Base-by-base conservation (phyloP, 2,113 vertebrate species). In the Parus major region DNA sequence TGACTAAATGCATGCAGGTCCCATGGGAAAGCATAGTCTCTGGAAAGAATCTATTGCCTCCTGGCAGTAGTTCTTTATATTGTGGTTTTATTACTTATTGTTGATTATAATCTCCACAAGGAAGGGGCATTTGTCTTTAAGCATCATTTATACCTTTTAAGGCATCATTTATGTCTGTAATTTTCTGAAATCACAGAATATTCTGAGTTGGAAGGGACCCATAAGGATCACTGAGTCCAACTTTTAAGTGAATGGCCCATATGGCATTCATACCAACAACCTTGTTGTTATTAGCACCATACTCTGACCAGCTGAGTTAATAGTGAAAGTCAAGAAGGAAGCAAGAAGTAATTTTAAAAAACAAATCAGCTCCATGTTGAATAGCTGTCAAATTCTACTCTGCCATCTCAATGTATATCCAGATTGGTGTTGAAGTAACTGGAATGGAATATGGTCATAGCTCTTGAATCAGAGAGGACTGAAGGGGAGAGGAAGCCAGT, bases 31-130 rank as follows among this genome's bases (percentile, higher is more conserved):
- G 33, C 27, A 5, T 4, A 71, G 33, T 86, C 82, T 63, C 49
- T 69, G 61, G 72, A 59, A 93, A 95, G 28, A 86, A 80, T 66
- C 23, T 78, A 12, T 82, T 95, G 52, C 41, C 76, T 94, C 15
- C 86, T 95, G 79, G 76, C 79, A 93, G 39, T 39, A 70, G 15
- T 71, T 81, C 64, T 95, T 90, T 63, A n/a, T 90, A n/a, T 73
- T 83, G 39, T 91, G 47, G 17, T 76, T 94, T 92, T 65, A 88
- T 88, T 91, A 82, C 63, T 64, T 85, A 77, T 29, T 68, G 35
- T 86, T 85, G 46, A 66, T 88, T 82, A 27, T 64, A 88, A 86
- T 92, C 69, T 84, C 49, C 52, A 31, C 24, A 70, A 60, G 55
- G 59, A 91, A 94, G 33, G 63, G 50, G 16, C 4, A 4, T 90